These are phyloP conservation scores for Leptinotarsa peninsularis DNA, from an alignment of 2,888 invertebrate genomes.

Conservation along the genomic window DNA sequence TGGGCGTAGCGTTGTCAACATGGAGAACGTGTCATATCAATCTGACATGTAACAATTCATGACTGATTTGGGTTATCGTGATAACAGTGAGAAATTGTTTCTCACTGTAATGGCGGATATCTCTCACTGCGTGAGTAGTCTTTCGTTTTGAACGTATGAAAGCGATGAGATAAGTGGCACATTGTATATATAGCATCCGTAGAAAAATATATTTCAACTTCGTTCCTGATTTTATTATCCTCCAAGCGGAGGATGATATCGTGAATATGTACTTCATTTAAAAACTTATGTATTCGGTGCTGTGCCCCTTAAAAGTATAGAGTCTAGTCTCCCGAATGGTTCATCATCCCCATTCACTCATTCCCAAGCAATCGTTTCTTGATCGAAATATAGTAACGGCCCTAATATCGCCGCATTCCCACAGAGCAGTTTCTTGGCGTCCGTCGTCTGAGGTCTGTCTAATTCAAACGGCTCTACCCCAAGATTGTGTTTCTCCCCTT, in stretches of 20 bases:
- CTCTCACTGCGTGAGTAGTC: too few species aligned
- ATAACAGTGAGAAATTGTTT: too few species aligned
- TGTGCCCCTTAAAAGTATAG: background rate
- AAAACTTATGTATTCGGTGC: too few species aligned
- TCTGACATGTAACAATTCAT: too few species aligned
- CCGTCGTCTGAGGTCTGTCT: conserved; percentile 26
- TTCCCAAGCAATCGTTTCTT: conserved; percentile 9
- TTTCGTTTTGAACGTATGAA: too few species aligned
- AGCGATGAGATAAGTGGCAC: too few species aligned
- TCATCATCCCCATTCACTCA: conserved; percentile 6
- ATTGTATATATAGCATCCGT: too few species aligned
- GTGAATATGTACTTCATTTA: background rate
- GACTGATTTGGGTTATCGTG: too few species aligned
- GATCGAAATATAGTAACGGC: conserved; percentile 13
- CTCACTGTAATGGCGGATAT: too few species aligned
- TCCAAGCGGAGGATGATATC: background rate
- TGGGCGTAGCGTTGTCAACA: too few species aligned
- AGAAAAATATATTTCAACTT: too few species aligned
- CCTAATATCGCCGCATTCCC: conserved; percentile 9
- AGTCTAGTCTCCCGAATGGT: background rate
- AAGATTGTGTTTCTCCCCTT: conserved; percentile 23
- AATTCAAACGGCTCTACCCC: conserved; percentile 21
- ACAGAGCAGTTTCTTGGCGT: conserved; percentile 13
- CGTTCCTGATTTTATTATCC: background rate
- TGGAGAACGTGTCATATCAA: too few species aligned